These are phyloP conservation scores for Cairina moschata DNA, from an alignment of 2,113 vertebrate species.

Conservation along the genomic window DNA sequence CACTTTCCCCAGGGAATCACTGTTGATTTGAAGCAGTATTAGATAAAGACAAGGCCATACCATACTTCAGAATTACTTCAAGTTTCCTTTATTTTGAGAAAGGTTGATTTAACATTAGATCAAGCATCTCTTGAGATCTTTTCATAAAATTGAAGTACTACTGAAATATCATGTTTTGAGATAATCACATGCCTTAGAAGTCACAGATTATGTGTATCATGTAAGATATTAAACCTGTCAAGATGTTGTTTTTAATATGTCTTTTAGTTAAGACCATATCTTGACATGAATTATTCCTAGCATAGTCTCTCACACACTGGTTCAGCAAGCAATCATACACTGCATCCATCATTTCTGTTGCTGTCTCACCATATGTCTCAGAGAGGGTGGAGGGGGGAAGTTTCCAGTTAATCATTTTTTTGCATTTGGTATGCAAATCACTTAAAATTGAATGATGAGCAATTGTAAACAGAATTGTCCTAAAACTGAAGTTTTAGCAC, in stretches of 20 bases:
- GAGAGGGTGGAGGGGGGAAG: background rate
- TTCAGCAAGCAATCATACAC: constrained; percentile 51
- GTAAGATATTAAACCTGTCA: constrained; percentile 52
- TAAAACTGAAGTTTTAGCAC: background rate
- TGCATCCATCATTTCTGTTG: constrained; percentile 59
- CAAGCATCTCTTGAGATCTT: constrained; percentile 25
- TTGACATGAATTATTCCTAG: constrained; percentile 54
- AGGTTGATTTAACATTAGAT: constrained; percentile 51
- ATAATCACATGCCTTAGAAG: constrained; percentile 40
- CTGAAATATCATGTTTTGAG: constrained; percentile 47
- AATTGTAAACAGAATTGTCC: constrained; percentile 24
- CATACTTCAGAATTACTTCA: background rate
- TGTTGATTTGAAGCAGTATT: background rate
- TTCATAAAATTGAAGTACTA: constrained; percentile 32
- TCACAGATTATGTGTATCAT: constrained; percentile 39
- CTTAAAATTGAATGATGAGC: constrained; percentile 31
- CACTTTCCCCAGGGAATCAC: background rate
- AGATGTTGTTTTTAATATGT: constrained; percentile 46
- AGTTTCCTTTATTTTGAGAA: constrained; percentile 32
- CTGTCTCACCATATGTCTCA: constrained; percentile 51
- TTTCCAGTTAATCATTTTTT: constrained; percentile 32
- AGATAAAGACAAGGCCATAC: background rate
- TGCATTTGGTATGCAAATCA: constrained; percentile 42
- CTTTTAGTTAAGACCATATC: constrained; percentile 48
- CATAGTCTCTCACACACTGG: constrained; percentile 41